Percentiles rank a stretch among this genome's conserved stretches.
These are phyloP conservation scores for Hyla sarda DNA, from an alignment of 2,113 vertebrate species.

Conservation along the genomic window DNA sequence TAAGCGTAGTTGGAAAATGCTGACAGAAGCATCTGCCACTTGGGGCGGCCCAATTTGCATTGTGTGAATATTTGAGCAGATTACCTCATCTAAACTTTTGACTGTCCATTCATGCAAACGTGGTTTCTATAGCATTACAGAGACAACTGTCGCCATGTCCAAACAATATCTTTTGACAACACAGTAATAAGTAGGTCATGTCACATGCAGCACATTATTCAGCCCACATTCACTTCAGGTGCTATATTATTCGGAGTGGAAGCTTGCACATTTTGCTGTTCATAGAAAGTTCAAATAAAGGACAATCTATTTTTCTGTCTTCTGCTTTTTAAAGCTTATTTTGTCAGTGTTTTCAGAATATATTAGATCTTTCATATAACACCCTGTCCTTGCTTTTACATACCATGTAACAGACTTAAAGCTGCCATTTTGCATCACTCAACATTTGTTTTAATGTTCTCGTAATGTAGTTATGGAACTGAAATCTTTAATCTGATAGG, in stretches of 20 bases:
- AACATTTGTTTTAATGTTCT: constrained; percentile 72
- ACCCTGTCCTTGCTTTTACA: constrained; percentile 72
- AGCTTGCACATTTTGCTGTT: constrained; percentile 60
- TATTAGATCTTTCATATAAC: constrained; percentile 70
- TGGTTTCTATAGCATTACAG: constrained; percentile 23
- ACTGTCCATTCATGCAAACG: constrained; percentile 40
- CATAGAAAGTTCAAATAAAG: constrained; percentile 63
- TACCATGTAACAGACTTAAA: constrained; percentile 68
- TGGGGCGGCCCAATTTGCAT: constrained; percentile 45
- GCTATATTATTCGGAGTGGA: constrained; percentile 53
- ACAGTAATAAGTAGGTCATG: constrained; percentile 57
- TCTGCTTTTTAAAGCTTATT: constrained; percentile 65
- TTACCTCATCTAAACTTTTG: constrained; percentile 29
- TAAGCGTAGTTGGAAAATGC: neutral
- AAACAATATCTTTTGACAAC: constrained; percentile 36
- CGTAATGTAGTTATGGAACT: constrained; percentile 72
- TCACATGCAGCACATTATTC: constrained; percentile 40
- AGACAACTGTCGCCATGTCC: constrained; percentile 41
- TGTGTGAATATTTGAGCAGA: neutral
- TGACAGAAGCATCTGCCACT: constrained; percentile 11
- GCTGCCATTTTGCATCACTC: constrained; percentile 76
- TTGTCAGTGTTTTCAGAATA: constrained; percentile 73
- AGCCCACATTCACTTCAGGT: constrained; percentile 40
- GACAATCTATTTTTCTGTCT: constrained; percentile 56
- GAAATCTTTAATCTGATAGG: constrained; percentile 71